Base-by-base conservation (phyloP, 2,113 vertebrate species). In the Prunella fulvescens region DNA sequence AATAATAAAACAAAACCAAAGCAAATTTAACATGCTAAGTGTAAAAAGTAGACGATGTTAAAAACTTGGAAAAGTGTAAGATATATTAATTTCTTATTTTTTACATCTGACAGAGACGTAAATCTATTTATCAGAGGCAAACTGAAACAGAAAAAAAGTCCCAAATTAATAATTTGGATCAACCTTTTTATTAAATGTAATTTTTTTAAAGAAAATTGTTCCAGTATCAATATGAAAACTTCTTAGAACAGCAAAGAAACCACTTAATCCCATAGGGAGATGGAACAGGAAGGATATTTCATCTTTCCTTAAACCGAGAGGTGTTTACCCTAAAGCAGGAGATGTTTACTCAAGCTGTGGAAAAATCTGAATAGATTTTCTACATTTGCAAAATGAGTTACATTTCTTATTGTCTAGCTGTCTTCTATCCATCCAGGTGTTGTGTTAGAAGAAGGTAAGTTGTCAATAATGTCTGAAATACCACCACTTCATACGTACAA, bases 401-500 rank as follows among this genome's bases (percentile, higher is more conserved):
- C 6, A 42, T 70, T 84, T 91, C 16, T 51, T 7, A 20, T 62
- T 81, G 13, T 56, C 10, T 33, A 53, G 2, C 14, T 89, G 19
- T 45, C 51, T 78, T 66, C 33, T 81, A 2, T 35, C 16, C 10
- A 51, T 58, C 53, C 37, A 40, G 4, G 1, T 39, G 25, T 53
- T 87, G 7, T 61, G 28, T 1, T 58, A 37, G 37, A 77, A 65
- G 44, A 7, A 45, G 5, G 3, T 50, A 12, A 80, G 2, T 9
- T 77, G 16, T 44, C 44, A 64, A 29, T 60, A 39, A 69, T 45
- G 2, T 39, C 48, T 69, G 45, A 92, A 93, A 57, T 6, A 28
- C 5, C 6, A 25, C 23, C 10, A 9, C 9, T 57, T 62, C 25
- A 31, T 31, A 39, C 0, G 0, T 40, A 25, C 6, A 58, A 19